phyloP scores from a whole-genome alignment of 2,113 vertebrate genomes.

The Elephas maximus region DNA sequence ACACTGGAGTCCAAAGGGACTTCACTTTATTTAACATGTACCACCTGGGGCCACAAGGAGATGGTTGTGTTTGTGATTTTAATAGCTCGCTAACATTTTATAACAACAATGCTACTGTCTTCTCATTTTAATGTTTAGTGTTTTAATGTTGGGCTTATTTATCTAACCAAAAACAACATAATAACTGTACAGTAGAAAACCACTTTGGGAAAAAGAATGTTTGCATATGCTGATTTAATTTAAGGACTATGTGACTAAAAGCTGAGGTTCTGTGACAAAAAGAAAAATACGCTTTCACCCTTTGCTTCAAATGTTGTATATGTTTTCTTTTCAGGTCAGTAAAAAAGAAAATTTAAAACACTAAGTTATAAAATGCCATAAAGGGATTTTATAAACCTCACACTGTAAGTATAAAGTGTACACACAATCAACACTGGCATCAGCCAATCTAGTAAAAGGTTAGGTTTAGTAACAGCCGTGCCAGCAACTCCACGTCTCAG shows the following conservation, averaged over 20 bases:
- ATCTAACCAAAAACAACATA: conserved; percentile 62
- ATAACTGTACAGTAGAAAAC: conserved; percentile 42
- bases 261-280: neutral
- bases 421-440: neutral
- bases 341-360: conserved; percentile 42
- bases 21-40: neutral
- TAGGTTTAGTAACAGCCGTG: neutral
- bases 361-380: neutral
- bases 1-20: neutral
- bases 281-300: neutral
- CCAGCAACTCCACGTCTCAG: neutral
- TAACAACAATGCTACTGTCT: neutral
- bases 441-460: neutral
- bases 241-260: conserved; percentile 63
- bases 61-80: neutral
- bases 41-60: neutral
- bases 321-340: conserved; percentile 3
- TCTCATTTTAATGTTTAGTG: conserved; percentile 32
- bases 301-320: neutral
- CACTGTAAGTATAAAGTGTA: neutral
- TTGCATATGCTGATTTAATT: conserved; percentile 68
- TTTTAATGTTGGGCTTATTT: conserved; percentile 59
- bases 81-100: conserved; percentile 15
- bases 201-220: conserved; percentile 61
- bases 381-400: neutral